Evolutionary conservation across 2,888 invertebrate species (phyloP).

Genomic region (Aquatica leii): DNA sequence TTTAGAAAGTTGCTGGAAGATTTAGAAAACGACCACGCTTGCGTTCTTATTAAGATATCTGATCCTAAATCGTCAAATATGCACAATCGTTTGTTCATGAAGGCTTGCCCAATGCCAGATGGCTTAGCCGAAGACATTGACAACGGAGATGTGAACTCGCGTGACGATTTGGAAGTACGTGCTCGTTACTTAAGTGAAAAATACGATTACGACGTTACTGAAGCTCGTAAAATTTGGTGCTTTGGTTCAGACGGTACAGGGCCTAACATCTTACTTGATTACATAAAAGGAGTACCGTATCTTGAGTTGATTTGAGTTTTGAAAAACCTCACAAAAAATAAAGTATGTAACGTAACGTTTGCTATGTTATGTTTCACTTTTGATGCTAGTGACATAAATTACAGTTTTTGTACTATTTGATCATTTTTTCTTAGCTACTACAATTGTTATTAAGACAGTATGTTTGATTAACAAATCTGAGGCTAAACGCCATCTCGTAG

Average conservation of each 20-base stretch:
- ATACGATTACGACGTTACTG: constrained; percentile 96
- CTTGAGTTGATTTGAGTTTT: constrained; percentile 99
- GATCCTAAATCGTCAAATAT: constrained; percentile 99
- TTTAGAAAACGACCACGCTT: constrained; percentile 99
- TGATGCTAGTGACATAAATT: no score
- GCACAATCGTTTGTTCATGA: constrained; percentile 84
- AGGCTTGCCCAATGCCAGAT: constrained; percentile 93
- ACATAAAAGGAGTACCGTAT: constrained; percentile 99
- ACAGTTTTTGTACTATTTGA: no score
- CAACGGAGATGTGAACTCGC: constrained; percentile 87
- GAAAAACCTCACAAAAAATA: no score
- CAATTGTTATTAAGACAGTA: no score
- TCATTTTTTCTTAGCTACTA: no score
- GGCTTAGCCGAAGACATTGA: constrained; percentile 98
- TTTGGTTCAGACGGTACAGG: constrained; percentile 99
- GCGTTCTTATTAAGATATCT: constrained; percentile 98
- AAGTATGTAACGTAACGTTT: no score
- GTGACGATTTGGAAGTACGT: constrained; percentile 97
- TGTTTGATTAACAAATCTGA: no score
- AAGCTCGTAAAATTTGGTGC: constrained; percentile 99
- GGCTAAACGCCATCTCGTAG: no score
- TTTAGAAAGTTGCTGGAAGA: constrained; percentile 99
- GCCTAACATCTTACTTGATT: constrained; percentile 96
- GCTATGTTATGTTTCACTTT: no score
- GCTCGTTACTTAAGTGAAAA: constrained; percentile 95